A percentile compares a stretch with the other conserved stretches of the same genome.
Evolutionary conservation across 2,113 vertebrate genomes (phyloP).

Genomic region (Pardalotus punctatus): DNA sequence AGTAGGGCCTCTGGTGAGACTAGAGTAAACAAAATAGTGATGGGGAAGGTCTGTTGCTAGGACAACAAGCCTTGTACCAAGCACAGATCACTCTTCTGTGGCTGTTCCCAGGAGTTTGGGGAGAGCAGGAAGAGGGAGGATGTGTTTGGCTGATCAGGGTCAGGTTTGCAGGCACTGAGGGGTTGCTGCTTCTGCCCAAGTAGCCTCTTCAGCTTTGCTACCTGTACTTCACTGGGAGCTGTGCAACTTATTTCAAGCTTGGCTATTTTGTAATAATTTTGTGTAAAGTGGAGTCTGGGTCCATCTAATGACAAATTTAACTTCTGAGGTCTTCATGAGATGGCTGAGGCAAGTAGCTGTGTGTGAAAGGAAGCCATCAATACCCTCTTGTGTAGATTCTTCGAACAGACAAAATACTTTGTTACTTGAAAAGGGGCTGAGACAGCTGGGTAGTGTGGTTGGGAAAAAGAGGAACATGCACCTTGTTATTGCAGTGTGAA

Average conservation of each 20-base stretch:
- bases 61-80: not conserved
- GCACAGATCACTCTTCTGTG: not conserved
- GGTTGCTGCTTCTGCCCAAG: not conserved
- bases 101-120: not conserved
- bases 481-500: not conserved
- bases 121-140: not conserved
- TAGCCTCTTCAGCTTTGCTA: not conserved
- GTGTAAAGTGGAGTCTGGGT: not conserved
- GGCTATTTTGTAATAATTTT: not conserved
- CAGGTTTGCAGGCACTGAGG: rapidly evolving
- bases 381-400: not conserved
- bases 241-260: not conserved
- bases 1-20: not conserved
- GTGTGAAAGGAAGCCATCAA: not conserved
- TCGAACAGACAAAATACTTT: not conserved
- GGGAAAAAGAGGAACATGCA: not conserved
- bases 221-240: not conserved
- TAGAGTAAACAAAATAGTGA: not conserved
- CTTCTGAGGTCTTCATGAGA: rapidly evolving
- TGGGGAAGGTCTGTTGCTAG: not conserved
- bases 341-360: not conserved
- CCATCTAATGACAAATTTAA: not conserved
- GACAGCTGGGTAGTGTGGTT: rapidly evolving
- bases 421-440: not conserved
- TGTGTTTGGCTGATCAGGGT: rapidly evolving